Evolutionary conservation across 1,140 invertebrate genomes (phyloP).

Genomic region (Tetramorium alpestre): DNA sequence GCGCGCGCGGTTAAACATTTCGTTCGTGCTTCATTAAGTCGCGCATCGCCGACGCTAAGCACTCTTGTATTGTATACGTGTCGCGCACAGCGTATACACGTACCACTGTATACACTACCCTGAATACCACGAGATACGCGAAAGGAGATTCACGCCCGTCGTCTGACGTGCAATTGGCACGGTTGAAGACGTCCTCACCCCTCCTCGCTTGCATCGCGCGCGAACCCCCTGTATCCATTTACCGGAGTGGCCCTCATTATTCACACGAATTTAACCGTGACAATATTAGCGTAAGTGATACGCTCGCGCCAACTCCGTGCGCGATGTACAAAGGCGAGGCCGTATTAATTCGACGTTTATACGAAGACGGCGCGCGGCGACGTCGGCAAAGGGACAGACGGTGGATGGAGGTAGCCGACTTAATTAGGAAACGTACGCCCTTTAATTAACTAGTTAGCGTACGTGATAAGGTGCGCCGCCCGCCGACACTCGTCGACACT

Average conservation of each 20-base stretch:
- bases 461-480: conserved; percentile 51
- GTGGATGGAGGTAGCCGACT: conserved; percentile 21
- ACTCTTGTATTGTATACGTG: conserved; percentile 10
- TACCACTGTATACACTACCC: background rate
- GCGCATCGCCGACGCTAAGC: background rate
- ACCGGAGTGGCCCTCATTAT: background rate
- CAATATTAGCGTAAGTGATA: background rate
- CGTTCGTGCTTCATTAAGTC: conserved; percentile 34
- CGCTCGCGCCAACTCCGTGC: background rate
- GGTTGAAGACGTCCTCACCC: background rate
- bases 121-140: background rate
- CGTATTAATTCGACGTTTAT: conserved; percentile 22
- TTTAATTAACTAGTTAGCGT: conserved; percentile 60
- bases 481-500: conserved; percentile 16
- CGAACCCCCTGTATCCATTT: background rate
- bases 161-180: conserved; percentile 23
- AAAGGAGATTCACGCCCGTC: background rate
- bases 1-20: conserved; percentile 5
- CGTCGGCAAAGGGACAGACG: background rate
- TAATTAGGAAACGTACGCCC: conserved; percentile 59
- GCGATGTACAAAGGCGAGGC: background rate
- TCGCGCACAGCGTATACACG: conserved; percentile 1
- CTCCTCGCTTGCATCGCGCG: background rate
- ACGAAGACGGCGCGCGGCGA: background rate
- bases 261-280: background rate